phyloP scores from a whole-genome alignment of 2,797 vertebrate genomes.

The Chloroceryle amazona region DNA sequence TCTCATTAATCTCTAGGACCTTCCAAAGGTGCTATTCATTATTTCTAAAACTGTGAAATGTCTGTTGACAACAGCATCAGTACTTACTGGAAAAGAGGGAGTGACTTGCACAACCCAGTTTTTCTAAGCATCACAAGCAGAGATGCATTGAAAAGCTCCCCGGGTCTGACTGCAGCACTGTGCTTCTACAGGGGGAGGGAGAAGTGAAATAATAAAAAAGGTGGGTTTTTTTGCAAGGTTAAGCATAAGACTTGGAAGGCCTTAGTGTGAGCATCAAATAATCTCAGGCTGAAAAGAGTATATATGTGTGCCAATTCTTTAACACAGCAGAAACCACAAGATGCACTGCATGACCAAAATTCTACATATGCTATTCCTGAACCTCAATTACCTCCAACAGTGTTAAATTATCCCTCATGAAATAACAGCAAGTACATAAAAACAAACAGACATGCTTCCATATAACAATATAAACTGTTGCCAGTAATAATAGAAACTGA shows the following conservation, averaged over 20 bases:
- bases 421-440: background rate
- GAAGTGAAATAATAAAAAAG: too few relatives aligned
- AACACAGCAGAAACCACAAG: slow-evolving; percentile 1
- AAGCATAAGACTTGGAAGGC: background rate
- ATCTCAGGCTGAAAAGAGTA: background rate
- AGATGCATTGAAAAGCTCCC: background rate
- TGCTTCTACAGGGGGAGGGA: fast-evolving
- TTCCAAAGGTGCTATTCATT: background rate
- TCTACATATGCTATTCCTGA: slow-evolving; percentile 10
- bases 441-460: background rate
- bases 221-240: background rate
- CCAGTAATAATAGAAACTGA: background rate
- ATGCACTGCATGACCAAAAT: background rate
- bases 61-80: background rate
- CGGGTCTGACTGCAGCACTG: background rate
- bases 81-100: background rate
- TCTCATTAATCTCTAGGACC: background rate
- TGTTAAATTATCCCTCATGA: background rate
- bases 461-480: background rate
- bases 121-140: background rate
- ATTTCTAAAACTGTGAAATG: background rate
- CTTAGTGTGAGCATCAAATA: background rate
- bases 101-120: background rate
- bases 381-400: slow-evolving; percentile 20
- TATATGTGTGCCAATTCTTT: background rate